A percentile compares a stretch with the other conserved stretches of the same genome.
Conservation (phyloP, 2,797 vertebrate species). For the Microctenopoma steveboyesi region DNA sequence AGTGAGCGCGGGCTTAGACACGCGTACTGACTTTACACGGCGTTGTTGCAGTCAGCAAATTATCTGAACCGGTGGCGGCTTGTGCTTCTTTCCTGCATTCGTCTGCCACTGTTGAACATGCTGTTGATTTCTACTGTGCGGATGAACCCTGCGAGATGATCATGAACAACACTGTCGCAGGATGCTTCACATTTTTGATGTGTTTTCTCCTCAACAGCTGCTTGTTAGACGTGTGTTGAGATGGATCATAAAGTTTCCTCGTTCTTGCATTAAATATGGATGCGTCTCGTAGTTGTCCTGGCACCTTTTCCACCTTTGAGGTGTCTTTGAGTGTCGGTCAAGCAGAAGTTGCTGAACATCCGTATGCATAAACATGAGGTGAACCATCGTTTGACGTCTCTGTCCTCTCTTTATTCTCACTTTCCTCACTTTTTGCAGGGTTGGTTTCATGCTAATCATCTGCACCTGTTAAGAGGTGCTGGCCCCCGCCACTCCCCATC, state of each 20-base stretch:
- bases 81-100: slow-evolving; percentile 11
- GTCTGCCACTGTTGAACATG: slow-evolving; percentile 1
- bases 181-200: too few relatives aligned
- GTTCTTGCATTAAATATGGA: slow-evolving; percentile 28
- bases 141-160: slow-evolving; percentile 1
- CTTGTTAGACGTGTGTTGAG: slow-evolving; percentile 2
- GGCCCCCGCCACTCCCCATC: slow-evolving; percentile 72
- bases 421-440: slow-evolving; percentile 42
- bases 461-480: slow-evolving; percentile 77
- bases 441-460: slow-evolving; percentile 68
- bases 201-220: slow-evolving; percentile 6
- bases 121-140: slow-evolving; percentile 15
- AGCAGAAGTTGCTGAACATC: slow-evolving; percentile 27
- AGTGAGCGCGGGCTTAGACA: not conserved
- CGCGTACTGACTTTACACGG: not conserved
- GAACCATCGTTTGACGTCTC: slow-evolving; percentile 38
- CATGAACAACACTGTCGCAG: not conserved
- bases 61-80: slow-evolving; percentile 21
- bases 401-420: slow-evolving; percentile 48
- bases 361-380: slow-evolving; percentile 77
- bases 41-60: slow-evolving; percentile 27
- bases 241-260: slow-evolving; percentile 13
- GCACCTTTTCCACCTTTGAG: slow-evolving; percentile 43
- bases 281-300: slow-evolving; percentile 6
- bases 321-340: slow-evolving; percentile 61